Conservation (phyloP, 2,888 invertebrate genomes). For the Drosophila pegasa region DNA sequence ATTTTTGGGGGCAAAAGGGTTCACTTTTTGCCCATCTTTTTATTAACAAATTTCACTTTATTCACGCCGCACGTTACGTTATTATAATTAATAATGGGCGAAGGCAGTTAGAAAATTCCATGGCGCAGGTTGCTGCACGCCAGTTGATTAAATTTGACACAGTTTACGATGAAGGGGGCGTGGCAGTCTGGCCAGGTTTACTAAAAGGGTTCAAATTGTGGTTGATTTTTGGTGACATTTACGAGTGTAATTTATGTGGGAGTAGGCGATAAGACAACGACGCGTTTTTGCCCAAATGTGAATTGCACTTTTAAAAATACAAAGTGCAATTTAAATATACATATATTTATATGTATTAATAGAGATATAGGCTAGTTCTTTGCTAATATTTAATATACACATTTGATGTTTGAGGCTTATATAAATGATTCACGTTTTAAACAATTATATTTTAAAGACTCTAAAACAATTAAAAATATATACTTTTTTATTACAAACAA, state of each 20-base stretch:
- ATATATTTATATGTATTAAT: too few species aligned
- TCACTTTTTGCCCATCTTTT: conserved; percentile 56
- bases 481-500: too few species aligned
- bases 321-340: too few species aligned
- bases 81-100: conserved; percentile 68
- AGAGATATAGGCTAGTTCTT: too few species aligned
- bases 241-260: conserved; percentile 42
- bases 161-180: conserved; percentile 45
- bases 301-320: neutral
- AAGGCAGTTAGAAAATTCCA: conserved; percentile 38
- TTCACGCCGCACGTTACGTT: conserved; percentile 73
- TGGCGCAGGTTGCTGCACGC: conserved; percentile 55
- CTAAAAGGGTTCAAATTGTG: conserved; percentile 67
- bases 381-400: too few species aligned
- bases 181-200: conserved; percentile 7
- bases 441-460: too few species aligned
- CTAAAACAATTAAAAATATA: too few species aligned
- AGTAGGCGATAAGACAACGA: conserved; percentile 2
- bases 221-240: conserved; percentile 64
- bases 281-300: neutral
- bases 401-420: too few species aligned
- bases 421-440: too few species aligned
- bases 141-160: conserved; percentile 75
- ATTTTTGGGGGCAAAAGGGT: conserved; percentile 54
- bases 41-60: conserved; percentile 78